Conservation (phyloP, 2,888 invertebrate species). For the Pilophorus perplexus region DNA sequence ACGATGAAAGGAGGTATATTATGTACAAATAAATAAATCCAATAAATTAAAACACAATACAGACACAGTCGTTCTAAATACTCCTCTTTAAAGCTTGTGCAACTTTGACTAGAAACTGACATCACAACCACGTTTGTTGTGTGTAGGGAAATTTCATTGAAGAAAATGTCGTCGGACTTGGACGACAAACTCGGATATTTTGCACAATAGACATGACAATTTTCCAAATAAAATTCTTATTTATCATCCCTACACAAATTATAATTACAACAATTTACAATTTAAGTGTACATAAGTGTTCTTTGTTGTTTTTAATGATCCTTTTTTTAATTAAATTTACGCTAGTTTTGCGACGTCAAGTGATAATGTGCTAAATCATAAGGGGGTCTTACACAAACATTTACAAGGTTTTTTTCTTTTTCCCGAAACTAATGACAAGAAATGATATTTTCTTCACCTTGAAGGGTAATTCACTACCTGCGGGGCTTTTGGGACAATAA, state of each 20-base stretch:
- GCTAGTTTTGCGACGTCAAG: not conserved
- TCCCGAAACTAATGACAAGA: not conserved
- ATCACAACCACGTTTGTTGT: constrained; percentile 40
- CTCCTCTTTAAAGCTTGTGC: constrained; percentile 44
- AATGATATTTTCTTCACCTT: not conserved
- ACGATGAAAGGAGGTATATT: no score
- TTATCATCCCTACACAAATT: constrained; percentile 38
- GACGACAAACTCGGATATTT: constrained; percentile 13
- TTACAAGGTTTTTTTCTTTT: not conserved
- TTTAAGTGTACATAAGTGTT: constrained; percentile 23
- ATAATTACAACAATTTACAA: constrained; percentile 37
- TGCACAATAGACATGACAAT: constrained; percentile 34
- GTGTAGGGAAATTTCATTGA: constrained; percentile 32
- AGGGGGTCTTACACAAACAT: constrained; percentile 6
- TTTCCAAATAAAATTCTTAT: constrained; percentile 28
- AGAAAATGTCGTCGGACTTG: constrained; percentile 19
- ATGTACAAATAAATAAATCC: constrained; percentile 39
- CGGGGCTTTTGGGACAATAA: constrained; percentile 7
- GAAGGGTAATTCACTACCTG: constrained; percentile 20
- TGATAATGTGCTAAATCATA: not conserved
- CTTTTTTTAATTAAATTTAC: not conserved
- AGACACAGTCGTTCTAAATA: constrained; percentile 44
- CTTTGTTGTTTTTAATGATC: constrained; percentile 1
- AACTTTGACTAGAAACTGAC: constrained; percentile 45
- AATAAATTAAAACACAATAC: constrained; percentile 31